Base-by-base conservation (phyloP, 1,140 invertebrate genomes). In the Orussus abietinus region DNA sequence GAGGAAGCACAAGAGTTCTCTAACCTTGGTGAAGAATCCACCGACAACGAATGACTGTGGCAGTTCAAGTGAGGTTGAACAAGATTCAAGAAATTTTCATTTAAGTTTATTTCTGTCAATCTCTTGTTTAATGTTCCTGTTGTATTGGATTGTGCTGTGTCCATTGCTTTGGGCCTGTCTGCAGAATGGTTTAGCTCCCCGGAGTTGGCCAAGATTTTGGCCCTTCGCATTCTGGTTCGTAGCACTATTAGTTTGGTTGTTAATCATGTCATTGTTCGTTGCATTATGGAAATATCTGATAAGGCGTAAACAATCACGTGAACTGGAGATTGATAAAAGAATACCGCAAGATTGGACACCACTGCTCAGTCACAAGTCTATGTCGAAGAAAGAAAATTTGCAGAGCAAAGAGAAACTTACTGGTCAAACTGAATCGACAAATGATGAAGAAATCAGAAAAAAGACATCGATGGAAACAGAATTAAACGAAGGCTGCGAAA, bases 81-180 rank as follows among this genome's bases (percentile, higher is more conserved):
- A 25, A 7, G 22, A 25, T 25, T 25, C 22, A 25, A 25, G 22
- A n/a, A 6, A 6, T 25, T 53, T 59, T 21, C 35, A 44, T 25
- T 59, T 46, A 31, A 46, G 55, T 17, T 19, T 35, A 30, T 51
- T 64, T 22, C 55, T 49, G 5, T 17, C 53, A 19, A 22, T 60
- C 21, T 35, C 39, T 11, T 41, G 57, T 6, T 34, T 60, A 4
- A 48, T 69, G 7, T 72, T 70, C 34, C 35, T 66, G n/a, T 4
- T 59, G 11, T 71, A 65, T 41, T 75, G 72, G 72, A 54, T 75
- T 12, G 25, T 71, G 17, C 13, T 71, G 2, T 57, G 60, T 40
- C 73, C 72, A 2, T 29, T 69, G 11, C 25, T 44, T 20, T 58
- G 32, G 37, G 37, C 39, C n/a, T n/a, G n/a, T 3, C 7, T 49